phyloP scores from a whole-genome alignment of 2,797 vertebrate species.

The Taeniopygia guttata region DNA sequence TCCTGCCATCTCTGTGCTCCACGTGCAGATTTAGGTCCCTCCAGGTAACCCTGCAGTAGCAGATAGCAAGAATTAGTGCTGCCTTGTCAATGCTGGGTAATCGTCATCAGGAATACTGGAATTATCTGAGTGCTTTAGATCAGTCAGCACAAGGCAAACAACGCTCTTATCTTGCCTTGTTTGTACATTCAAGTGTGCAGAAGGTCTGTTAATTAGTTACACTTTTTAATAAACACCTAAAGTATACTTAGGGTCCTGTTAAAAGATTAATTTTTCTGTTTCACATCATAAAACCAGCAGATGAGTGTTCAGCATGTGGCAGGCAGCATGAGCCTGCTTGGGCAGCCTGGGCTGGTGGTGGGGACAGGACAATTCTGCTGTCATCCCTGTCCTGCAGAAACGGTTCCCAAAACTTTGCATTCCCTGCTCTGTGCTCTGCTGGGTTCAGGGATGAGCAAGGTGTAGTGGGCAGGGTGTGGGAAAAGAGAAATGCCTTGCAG shows the following conservation, averaged over 20 bases:
- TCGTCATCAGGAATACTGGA: neutral
- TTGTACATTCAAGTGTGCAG: neutral
- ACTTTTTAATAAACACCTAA: conserved; percentile 23
- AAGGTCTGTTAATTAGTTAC: conserved; percentile 17
- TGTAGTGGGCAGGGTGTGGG: neutral
- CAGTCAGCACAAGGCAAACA: conserved; percentile 29
- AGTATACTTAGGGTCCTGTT: neutral
- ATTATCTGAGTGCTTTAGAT: conserved; percentile 7
- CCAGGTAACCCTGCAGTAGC: neutral
- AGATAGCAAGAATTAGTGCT: neutral
- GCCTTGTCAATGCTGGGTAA: neutral
- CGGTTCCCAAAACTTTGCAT: fast-evolving
- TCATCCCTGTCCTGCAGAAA: neutral
- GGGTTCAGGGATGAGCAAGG: neutral
- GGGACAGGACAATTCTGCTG: neutral
- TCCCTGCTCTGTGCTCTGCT: neutral
- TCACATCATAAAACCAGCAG: neutral
- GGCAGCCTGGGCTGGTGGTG: neutral
- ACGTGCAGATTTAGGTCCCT: neutral
- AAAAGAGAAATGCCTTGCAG: neutral
- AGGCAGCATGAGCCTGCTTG: neutral
- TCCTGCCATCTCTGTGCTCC: neutral
- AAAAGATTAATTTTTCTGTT: neutral
- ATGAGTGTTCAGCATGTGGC: neutral
- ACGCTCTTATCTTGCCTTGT: neutral